Conservation (phyloP, 1,140 invertebrate genomes). For the Drosophila chauvacae region DNA sequence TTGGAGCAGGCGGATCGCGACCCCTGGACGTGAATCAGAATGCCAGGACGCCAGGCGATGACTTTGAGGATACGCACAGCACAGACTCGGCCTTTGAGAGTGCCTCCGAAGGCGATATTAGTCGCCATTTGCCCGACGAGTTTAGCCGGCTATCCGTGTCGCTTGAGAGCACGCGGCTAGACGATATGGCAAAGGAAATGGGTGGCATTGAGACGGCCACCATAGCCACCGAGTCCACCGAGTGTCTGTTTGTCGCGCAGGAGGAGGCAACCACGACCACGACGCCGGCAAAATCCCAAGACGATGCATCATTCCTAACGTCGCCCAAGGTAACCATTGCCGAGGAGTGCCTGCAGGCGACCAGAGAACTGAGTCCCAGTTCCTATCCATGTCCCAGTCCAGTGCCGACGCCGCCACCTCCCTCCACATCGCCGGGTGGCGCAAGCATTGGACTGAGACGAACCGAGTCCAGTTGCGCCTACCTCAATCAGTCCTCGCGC, state of each 20-base stretch:
- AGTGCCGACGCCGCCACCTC: constrained; percentile 74
- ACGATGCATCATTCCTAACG: constrained; percentile 33
- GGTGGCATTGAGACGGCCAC: constrained; percentile 78
- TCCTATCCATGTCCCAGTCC: constrained; percentile 59
- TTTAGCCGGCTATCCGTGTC: constrained; percentile 77
- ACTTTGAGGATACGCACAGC: constrained; percentile 82
- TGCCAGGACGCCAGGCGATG: constrained; percentile 54
- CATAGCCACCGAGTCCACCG: constrained; percentile 79
- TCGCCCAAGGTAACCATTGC: constrained; percentile 74
- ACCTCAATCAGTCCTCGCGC: constrained; percentile 76
- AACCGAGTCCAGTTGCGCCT: constrained; percentile 73
- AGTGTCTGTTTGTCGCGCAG: constrained; percentile 66
- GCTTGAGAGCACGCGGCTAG: constrained; percentile 74
- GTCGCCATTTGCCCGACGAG: constrained; percentile 79
- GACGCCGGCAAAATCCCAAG: constrained; percentile 9
- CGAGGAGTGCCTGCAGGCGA: constrained; percentile 52
- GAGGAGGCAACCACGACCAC: constrained; percentile 54
- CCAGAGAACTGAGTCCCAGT: constrained; percentile 52
- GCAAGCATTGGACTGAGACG: constrained; percentile 71
- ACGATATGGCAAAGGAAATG: constrained; percentile 71
- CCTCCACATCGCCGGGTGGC: constrained; percentile 78
- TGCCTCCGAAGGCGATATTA: constrained; percentile 80
- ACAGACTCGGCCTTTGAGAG: constrained; percentile 83
- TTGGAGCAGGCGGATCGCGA: constrained; percentile 42
- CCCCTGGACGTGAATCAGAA: constrained; percentile 79